Evolutionary conservation across 1,140 invertebrate species (phyloP), one percentile per base, ranked within the genome.

Genomic region (Drosophila punjabiensis): DNA sequence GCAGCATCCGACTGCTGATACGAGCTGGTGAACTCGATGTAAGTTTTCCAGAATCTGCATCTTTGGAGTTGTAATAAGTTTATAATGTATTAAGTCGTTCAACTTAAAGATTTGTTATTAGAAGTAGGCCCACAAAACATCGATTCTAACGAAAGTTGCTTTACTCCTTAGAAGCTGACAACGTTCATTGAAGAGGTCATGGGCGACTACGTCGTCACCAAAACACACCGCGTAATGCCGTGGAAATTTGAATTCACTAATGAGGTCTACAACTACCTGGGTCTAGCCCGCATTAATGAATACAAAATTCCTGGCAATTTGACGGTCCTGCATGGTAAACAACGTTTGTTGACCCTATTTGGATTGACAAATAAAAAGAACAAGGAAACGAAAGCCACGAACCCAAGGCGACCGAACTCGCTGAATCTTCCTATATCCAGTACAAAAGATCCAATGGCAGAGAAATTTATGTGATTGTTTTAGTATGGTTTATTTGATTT

Each of bases 221-320:
- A 93, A 50, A 92, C 92, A 2, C 41, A 82, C 56, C 87, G 92
- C 30, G 70, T 91, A 30, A 93, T 93, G 90, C 92, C 92, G 10
- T 92, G 92, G 87, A 92, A 91, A 65, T 93, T 92, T 80, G 92
- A 93, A 80, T 93, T 93, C 58, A 78, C 82, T 59, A 89, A 87
- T 79, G 92, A 93, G 76, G 87, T 93, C 39, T 91, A 91, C 59
- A 93, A 93, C 69, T 86, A 79, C 9, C 63, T 93, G 10, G 92
- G 82, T 41, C 56, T 93, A 47, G 90, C 92, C 47, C 83, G 82
- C 74, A 76, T 86, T 60, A 91, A 77, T 71, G 68, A 91, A 68
- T 81, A 63, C 74, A 89, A 74, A 77, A 73, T 85, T 67, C 66
- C 81, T 59, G 37, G 43, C 11, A 63, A 68, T 20, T 33, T 70